These are phyloP conservation scores for Euplexia lucipara DNA, from an alignment of 2,888 invertebrate genomes.

Conservation along the genomic window DNA sequence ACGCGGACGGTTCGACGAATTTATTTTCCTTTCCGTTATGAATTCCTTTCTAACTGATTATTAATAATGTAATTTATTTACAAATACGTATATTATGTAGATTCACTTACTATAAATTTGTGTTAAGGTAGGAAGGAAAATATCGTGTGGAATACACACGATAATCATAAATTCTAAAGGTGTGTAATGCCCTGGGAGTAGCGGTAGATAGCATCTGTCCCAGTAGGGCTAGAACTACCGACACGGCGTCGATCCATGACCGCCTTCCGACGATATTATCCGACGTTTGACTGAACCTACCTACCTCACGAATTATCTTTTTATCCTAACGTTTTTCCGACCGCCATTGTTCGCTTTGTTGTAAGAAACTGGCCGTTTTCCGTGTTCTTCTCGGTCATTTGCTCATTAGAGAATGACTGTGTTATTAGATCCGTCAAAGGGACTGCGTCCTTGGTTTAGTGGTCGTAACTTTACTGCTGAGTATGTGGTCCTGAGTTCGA, in stretches of 20 bases:
- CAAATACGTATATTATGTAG: constrained; percentile 33
- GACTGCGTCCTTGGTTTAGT: neutral
- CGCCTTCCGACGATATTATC: constrained; percentile 32
- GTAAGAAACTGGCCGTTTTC: constrained; percentile 39
- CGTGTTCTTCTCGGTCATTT: constrained; percentile 26
- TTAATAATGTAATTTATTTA: constrained; percentile 39
- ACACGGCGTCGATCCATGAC: constrained; percentile 43
- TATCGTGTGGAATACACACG: constrained; percentile 27
- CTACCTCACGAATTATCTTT: constrained; percentile 40
- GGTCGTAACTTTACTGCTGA: too few species aligned
- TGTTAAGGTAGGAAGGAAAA: constrained; percentile 29
- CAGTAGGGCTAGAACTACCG: constrained; percentile 38
- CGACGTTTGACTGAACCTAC: constrained; percentile 32
- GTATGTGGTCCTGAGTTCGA: too few species aligned
- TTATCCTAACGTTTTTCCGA: constrained; percentile 25
- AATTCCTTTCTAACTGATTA: constrained; percentile 35
- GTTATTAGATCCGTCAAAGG: constrained; percentile 9
- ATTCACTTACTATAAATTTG: constrained; percentile 37
- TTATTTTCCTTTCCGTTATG: constrained; percentile 49
- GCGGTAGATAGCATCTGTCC: constrained; percentile 40
- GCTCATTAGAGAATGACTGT: constrained; percentile 32
- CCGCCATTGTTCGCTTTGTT: constrained; percentile 42
- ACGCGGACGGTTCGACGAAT: constrained; percentile 24
- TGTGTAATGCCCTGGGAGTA: constrained; percentile 45
- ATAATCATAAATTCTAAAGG: constrained; percentile 52